Percentiles rank a stretch among this genome's conserved stretches.
phyloP scores from a whole-genome alignment of 2,888 invertebrate genomes.

The Zygothrica quintamaculata region DNA sequence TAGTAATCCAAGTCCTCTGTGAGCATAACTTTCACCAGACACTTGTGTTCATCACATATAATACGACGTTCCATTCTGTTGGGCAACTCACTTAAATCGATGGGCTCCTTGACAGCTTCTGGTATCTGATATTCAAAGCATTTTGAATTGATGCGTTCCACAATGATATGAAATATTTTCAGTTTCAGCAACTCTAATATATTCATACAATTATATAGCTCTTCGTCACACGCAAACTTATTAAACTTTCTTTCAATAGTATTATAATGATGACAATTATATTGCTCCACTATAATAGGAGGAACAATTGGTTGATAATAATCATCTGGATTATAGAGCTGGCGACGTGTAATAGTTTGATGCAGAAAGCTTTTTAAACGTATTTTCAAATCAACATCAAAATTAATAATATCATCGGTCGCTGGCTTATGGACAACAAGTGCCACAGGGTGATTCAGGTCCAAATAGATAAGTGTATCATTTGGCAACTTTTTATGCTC shows the following conservation, averaged over 20 bases:
- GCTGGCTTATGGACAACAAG: slow-evolving; percentile 4
- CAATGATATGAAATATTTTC: slow-evolving; percentile 9
- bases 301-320: not conserved
- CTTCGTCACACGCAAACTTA: too few species aligned
- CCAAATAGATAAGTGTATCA: slow-evolving; percentile 32
- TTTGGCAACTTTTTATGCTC: too few species aligned
- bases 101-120: slow-evolving; percentile 15
- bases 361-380: slow-evolving; percentile 33
- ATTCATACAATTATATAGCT: too few species aligned
- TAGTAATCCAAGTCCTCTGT: slow-evolving; percentile 19
- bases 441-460: slow-evolving; percentile 15
- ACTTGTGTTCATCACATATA: slow-evolving; percentile 32
- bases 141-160: slow-evolving; percentile 20
- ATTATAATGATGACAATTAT: too few species aligned
- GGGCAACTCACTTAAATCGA: slow-evolving; percentile 33
- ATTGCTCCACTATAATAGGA: not conserved
- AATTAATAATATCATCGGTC: not conserved
- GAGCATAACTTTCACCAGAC: slow-evolving; percentile 6
- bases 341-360: slow-evolving; percentile 28
- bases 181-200: not conserved
- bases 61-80: not conserved
- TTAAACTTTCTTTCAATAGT: too few species aligned
- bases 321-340: slow-evolving; percentile 28
- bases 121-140: slow-evolving; percentile 19
- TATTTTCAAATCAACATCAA: not conserved